phyloP scores from a whole-genome alignment of 1,140 invertebrate species.

The Armadillidium nasatum region DNA sequence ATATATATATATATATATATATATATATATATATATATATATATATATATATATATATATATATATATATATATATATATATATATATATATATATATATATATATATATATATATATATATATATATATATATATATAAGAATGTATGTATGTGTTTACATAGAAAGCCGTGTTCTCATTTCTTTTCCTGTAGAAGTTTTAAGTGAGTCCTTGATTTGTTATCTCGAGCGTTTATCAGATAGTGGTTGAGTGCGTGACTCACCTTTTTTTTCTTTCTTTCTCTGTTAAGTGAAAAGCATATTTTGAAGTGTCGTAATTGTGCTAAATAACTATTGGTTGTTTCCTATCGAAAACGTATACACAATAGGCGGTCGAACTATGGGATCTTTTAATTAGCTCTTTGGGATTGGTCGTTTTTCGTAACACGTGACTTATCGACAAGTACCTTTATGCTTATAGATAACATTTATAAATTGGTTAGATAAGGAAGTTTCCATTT shows the following conservation, averaged over 20 bases:
- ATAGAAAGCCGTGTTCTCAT: not conserved
- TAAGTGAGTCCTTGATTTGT: too few relatives aligned
- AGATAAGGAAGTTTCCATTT: not conserved
- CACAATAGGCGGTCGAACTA: too few relatives aligned
- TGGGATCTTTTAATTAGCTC: too few relatives aligned
- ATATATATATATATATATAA: not conserved
- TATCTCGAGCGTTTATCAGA: too few relatives aligned
- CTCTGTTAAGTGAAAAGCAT: too few relatives aligned
- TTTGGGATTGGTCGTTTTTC: not conserved
- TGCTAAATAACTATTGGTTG: too few relatives aligned
- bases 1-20: constrained; percentile 23
- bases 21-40: constrained; percentile 23
- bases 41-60: constrained; percentile 25
- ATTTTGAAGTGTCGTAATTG: too few relatives aligned
- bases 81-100: constrained; percentile 24
- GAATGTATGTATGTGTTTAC: too few relatives aligned
- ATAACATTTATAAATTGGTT: not conserved
- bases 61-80: constrained; percentile 23
- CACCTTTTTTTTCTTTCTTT: too few relatives aligned
- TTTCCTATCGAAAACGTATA: too few relatives aligned
- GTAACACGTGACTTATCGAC: not conserved
- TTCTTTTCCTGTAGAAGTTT: too few relatives aligned
- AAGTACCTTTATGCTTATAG: not conserved
- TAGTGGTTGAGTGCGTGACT: too few relatives aligned
- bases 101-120: constrained; percentile 22